Percentiles rank a stretch among this genome's conserved stretches.
Conservation (phyloP, 2,797 vertebrate species). For the Tamandua tetradactyla region DNA sequence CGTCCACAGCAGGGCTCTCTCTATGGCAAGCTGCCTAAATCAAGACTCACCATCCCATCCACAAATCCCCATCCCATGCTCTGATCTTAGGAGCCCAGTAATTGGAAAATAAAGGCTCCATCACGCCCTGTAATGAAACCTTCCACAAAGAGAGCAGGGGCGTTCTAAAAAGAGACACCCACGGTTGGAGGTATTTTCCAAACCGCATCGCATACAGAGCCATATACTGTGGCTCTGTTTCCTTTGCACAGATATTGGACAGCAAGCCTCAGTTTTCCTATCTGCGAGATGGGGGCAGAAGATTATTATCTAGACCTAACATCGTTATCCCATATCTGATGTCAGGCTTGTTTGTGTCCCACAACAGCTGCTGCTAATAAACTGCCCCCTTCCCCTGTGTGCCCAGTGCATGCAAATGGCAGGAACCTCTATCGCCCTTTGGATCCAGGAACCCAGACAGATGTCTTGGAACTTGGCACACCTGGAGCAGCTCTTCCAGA, state of each 20-base stretch:
- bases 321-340: neutral
- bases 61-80: neutral
- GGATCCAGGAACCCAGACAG: fast-evolving
- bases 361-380: fast-evolving
- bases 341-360: fast-evolving
- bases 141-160: neutral
- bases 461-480: neutral
- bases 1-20: neutral
- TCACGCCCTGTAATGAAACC: fast-evolving
- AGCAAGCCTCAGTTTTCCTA: neutral
- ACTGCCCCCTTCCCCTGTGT: fast-evolving
- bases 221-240: neutral
- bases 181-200: neutral
- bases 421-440: fast-evolving
- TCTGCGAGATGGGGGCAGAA: neutral
- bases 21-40: neutral
- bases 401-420: fast-evolving
- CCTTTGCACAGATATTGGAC: neutral
- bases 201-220: fast-evolving
- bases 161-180: neutral
- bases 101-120: neutral
- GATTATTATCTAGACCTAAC: fast-evolving
- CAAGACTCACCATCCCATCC: neutral
- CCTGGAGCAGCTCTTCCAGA: neutral
- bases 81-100: fast-evolving